Conservation (phyloP, 2,797 vertebrate genomes). For the Bryconaethiops microstoma region DNA sequence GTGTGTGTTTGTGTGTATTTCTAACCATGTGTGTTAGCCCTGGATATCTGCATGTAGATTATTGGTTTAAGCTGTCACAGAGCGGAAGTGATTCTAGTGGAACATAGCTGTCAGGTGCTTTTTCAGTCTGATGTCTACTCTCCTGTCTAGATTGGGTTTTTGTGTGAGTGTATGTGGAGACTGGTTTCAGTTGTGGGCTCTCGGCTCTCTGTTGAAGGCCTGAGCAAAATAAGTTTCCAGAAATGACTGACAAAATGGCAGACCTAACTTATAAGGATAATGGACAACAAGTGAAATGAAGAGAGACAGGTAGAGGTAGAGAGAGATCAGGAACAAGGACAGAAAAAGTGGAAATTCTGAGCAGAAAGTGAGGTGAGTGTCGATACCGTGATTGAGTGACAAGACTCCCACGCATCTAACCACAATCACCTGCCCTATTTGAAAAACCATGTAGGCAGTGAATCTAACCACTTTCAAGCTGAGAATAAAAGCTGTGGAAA, state of each 20-base stretch:
- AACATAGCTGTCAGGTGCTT: constrained; percentile 62
- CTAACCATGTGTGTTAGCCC: background rate
- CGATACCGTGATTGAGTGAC: constrained; percentile 13
- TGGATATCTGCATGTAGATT: constrained; percentile 23
- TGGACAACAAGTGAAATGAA: constrained; percentile 26
- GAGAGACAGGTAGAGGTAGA: constrained; percentile 19
- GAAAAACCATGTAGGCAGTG: constrained; percentile 10
- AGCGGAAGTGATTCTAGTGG: constrained; percentile 62
- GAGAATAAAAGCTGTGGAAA: constrained; percentile 19
- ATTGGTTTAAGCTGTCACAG: constrained; percentile 50
- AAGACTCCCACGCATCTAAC: background rate
- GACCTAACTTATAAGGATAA: constrained; percentile 27
- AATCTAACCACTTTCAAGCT: constrained; percentile 12
- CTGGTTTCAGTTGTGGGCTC: constrained; percentile 27
- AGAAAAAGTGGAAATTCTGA: background rate
- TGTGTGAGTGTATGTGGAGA: constrained; percentile 24
- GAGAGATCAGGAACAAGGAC: background rate
- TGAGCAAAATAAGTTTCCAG: constrained; percentile 29
- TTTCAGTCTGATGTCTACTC: constrained; percentile 59
- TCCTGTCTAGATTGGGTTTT: constrained; percentile 57
- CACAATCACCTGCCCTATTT: constrained; percentile 7
- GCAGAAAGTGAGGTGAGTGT: background rate
- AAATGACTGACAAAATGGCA: constrained; percentile 60
- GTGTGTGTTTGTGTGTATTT: constrained; percentile 35
- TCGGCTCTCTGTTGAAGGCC: constrained; percentile 10